Evolutionary conservation across 2,888 invertebrate genomes (phyloP).

Genomic region (Monoplex corrugatus): DNA sequence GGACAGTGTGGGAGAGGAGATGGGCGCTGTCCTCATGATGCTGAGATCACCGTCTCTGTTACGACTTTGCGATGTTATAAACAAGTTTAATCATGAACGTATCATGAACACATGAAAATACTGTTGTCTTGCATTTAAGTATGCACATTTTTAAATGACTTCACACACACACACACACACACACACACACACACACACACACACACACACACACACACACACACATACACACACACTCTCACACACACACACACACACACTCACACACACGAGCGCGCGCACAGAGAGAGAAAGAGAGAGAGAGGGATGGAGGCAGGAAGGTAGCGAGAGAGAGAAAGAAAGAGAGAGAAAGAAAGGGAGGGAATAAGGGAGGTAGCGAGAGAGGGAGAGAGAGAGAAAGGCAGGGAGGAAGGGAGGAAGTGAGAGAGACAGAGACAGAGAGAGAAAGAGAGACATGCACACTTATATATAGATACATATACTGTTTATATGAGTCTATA

Average conservation of each 20-base stretch:
- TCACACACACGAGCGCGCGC: neutral
- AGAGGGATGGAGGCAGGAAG: neutral
- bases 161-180: neutral
- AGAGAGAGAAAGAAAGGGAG: neutral
- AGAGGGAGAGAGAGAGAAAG: neutral
- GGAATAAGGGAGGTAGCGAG: neutral
- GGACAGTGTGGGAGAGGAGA: too few species aligned
- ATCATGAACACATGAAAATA: too few species aligned
- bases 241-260: neutral
- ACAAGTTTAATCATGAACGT: too few species aligned
- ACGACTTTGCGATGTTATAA: too few species aligned
- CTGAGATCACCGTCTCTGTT: too few species aligned
- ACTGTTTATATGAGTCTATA: too few species aligned
- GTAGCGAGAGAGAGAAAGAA: too few species aligned
- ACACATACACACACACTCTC: neutral
- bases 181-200: neutral
- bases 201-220: neutral
- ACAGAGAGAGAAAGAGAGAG: neutral
- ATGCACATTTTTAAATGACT: neutral
- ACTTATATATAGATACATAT: too few species aligned
- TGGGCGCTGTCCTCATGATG: too few species aligned
- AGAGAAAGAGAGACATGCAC: neutral
- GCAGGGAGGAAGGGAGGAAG: neutral
- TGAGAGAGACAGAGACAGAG: neutral
- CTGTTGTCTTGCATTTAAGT: neutral